Percentiles rank a stretch among this genome's conserved stretches.
Conservation (phyloP, 2,113 vertebrate species). For the Lucifuga dentata region DNA sequence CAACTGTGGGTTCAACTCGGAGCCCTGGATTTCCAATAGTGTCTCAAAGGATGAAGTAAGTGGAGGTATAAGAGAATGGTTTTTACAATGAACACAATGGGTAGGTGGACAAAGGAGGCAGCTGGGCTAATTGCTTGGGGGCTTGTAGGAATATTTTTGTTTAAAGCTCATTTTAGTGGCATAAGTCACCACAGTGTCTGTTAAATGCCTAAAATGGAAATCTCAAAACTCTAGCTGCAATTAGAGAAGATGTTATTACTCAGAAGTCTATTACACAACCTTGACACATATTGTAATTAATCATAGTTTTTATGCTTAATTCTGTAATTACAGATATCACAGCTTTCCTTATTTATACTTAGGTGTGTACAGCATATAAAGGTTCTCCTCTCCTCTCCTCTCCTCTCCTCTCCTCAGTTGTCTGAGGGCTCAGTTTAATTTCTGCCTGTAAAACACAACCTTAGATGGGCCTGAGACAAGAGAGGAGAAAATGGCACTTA, state of each 20-base stretch:
- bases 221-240: constrained; percentile 36
- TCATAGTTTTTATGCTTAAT: background rate
- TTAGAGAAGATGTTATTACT: constrained; percentile 28
- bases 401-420: constrained; percentile 1
- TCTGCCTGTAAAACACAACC: constrained; percentile 53
- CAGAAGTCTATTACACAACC: constrained; percentile 10
- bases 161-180: constrained; percentile 69
- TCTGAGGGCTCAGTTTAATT: constrained; percentile 44
- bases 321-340: background rate
- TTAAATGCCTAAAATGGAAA: constrained; percentile 29
- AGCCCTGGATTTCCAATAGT: constrained; percentile 75
- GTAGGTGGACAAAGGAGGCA: constrained; percentile 75
- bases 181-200: constrained; percentile 27
- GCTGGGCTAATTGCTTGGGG: constrained; percentile 79
- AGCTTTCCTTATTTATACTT: background rate
- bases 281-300: constrained; percentile 7
- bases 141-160: constrained; percentile 71
- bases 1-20: constrained; percentile 79
- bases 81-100: constrained; percentile 79
- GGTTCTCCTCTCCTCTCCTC: background rate
- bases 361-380: no score
- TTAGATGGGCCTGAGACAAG: constrained; percentile 29
- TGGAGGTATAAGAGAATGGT: constrained; percentile 74
- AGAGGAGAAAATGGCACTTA: constrained; percentile 53
- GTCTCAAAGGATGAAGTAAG: constrained; percentile 77